Conservation (phyloP, 35 echinoderm and acorn worm genomes). For the Nesometra sesokonis region DNA sequence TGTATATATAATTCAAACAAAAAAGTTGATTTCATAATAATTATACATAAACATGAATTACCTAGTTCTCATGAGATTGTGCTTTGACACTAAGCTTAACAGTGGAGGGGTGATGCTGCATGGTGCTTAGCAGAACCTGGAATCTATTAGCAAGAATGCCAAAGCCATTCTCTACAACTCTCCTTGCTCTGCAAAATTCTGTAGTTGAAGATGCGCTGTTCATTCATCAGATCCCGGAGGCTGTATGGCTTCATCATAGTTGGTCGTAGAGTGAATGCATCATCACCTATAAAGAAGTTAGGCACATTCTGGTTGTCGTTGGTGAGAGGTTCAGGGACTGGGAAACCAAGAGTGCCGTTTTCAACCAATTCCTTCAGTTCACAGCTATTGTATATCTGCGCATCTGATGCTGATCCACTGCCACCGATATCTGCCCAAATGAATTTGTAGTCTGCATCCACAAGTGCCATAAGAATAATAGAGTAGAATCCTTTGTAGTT, state of each 20-base stretch:
- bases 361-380: not conserved
- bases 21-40: not conserved
- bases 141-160: conserved; percentile 24
- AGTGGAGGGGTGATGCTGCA: not conserved
- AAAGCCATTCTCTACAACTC: conserved; percentile 18
- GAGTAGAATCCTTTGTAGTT: conserved; percentile 63
- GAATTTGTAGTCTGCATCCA: conserved; percentile 28
- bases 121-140: conserved; percentile 9
- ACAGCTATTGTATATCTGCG: conserved; percentile 7
- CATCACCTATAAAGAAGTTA: conserved; percentile 20
- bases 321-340: conserved; percentile 12
- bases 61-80: conserved; percentile 13
- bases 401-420: conserved; percentile 20
- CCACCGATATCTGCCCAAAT: conserved; percentile 15
- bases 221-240: not conserved
- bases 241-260: conserved; percentile 22
- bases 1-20: not conserved
- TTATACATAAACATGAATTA: not conserved
- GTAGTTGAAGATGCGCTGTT: conserved; percentile 34
- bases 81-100: conserved; percentile 9
- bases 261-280: conserved; percentile 15
- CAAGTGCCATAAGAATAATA: conserved; percentile 13
- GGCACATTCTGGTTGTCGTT: conserved; percentile 14
- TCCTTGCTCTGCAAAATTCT: conserved; percentile 11
- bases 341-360: conserved; percentile 8